Evolutionary conservation across 2,113 vertebrate species (phyloP), one percentile per base, ranked within the genome.

Genomic region (Burhinus oedicnemus): DNA sequence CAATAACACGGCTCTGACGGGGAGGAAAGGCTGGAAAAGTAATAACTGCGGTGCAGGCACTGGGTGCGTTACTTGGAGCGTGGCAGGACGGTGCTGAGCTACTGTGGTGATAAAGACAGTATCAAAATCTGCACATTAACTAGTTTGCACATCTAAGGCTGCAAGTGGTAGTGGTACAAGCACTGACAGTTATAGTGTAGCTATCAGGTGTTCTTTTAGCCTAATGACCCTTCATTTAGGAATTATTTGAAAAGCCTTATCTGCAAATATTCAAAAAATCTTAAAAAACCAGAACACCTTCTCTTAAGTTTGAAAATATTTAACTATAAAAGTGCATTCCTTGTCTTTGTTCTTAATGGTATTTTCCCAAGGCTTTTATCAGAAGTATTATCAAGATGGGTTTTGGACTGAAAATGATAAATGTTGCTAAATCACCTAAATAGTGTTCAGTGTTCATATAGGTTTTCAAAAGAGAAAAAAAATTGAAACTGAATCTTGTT

Each of bases 161-260:
- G 49, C 54, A 38, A 54, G 68, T 0, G 0, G 12, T 15, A 13
- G 7, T 29, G 29, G 34, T 47, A 58, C 0, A 0, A 49, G 42
- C 47, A 58, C 47, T 32, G 58, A 11, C 36, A 44, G 36, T 38
- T 49, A n/a, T 0, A 40, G 27, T 38, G 23, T 7, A 45, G 69
- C 54, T 66, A 19, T 27, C 22, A 15, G 22, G 26, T 27, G 5
- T 27, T 75, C 57, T 36, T 65, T 57, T 25, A 38, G 52, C 49
- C n/a, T 76, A 2, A 32, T 3, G 15, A 47, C 4, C 61, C 66
- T 55, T 38, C 81, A 11, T 22, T 68, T 52, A 30, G 47, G 58
- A 89, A 71, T 51, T 44, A 49, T 15, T 49, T 65, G 22, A 74
- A 78, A 74, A 15, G 4, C 60, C 30, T 30, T 81, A 36, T 19